Evolutionary conservation across 2,888 invertebrate species (phyloP).

Genomic region (Drosophila prolongata): DNA sequence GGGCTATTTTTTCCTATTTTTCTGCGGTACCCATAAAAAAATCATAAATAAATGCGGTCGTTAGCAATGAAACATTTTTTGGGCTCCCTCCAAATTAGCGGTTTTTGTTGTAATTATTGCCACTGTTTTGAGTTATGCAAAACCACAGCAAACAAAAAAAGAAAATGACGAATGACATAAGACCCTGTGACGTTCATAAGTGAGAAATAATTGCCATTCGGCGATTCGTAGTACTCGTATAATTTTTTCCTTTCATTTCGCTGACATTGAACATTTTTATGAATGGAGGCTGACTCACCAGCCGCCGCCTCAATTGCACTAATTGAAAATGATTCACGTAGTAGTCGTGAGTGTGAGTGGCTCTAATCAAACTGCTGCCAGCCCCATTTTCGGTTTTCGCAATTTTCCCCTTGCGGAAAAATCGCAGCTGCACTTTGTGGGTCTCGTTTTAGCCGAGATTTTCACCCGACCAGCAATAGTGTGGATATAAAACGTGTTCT

Average conservation of each 20-base stretch:
- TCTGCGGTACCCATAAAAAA: slow-evolving; percentile 32
- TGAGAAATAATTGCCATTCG: slow-evolving; percentile 45
- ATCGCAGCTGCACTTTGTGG: slow-evolving; percentile 25
- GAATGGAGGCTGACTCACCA: slow-evolving; percentile 52
- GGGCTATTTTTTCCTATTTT: slow-evolving; percentile 2
- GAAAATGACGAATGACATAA: slow-evolving; percentile 39
- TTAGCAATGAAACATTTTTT: slow-evolving; percentile 27
- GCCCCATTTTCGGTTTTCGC: slow-evolving; percentile 19
- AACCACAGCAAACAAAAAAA: slow-evolving; percentile 8
- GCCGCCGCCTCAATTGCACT: slow-evolving; percentile 58
- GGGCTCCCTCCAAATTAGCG: slow-evolving; percentile 52
- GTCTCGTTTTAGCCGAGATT: slow-evolving; percentile 39
- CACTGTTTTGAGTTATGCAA: slow-evolving; percentile 25
- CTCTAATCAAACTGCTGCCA: slow-evolving; percentile 67
- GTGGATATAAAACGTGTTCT: slow-evolving; percentile 36
- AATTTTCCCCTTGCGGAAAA: slow-evolving; percentile 21
- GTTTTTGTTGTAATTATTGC: slow-evolving; percentile 31
- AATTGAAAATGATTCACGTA: slow-evolving; percentile 74
- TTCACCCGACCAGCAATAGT: slow-evolving; percentile 23
- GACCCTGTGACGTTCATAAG: slow-evolving; percentile 34
- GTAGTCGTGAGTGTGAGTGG: slow-evolving; percentile 13
- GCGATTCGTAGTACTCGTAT: slow-evolving; percentile 7
- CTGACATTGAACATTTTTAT: slow-evolving; percentile 53
- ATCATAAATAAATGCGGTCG: slow-evolving; percentile 38
- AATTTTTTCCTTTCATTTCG: slow-evolving; percentile 30